A percentile compares a stretch with the other conserved stretches of the same genome.
Conservation (phyloP, 30 jellyfish, hydroid and myxozoan species). For the Phacellophora camtschatica region DNA sequence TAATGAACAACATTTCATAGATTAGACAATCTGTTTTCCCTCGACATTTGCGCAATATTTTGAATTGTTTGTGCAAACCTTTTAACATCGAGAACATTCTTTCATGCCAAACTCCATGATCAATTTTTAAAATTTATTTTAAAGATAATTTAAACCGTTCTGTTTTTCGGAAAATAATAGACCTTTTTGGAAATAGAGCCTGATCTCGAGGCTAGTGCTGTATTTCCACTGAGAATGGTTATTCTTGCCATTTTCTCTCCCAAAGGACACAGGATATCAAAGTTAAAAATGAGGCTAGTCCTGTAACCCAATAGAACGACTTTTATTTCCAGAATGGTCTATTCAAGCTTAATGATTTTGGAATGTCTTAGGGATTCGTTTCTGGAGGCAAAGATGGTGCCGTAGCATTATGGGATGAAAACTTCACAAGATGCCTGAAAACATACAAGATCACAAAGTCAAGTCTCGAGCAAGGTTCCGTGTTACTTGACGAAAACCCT, state of each 20-base stretch:
- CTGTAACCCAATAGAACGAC: neutral
- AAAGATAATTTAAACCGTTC: no score
- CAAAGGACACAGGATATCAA: neutral
- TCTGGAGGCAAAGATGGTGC: conserved; percentile 98
- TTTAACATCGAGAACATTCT: no score
- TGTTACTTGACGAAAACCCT: conserved; percentile 72
- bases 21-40: no score
- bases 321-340: neutral
- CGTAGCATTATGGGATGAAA: conserved; percentile 95
- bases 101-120: no score
- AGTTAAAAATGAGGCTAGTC: neutral
- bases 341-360: neutral
- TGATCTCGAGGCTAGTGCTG: no score
- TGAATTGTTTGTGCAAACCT: no score
- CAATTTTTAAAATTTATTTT: no score
- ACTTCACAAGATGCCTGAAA: conserved; percentile 81
- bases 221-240: no score
- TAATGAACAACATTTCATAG: no score
- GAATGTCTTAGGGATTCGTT: conserved; percentile 78
- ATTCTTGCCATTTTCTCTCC: no score
- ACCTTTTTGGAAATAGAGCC: no score
- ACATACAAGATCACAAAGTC: conserved; percentile 79
- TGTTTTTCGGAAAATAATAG: neutral
- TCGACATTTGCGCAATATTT: no score
- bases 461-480: conserved; percentile 66